phyloP scores from a whole-genome alignment of 2,113 vertebrate species.

The Sceloporus undulatus region DNA sequence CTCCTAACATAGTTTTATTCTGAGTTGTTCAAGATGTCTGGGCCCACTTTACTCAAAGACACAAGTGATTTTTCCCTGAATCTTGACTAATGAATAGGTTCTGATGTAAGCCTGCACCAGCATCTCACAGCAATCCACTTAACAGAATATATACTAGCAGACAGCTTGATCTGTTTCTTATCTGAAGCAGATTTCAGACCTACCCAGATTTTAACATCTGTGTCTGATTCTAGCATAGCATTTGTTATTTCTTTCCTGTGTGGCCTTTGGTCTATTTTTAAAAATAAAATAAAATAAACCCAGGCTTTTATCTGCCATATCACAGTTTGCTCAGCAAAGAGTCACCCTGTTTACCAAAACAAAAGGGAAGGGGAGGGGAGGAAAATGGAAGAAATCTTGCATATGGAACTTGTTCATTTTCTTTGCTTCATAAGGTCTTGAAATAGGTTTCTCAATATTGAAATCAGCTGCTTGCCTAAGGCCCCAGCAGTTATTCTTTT shows the following conservation, averaged over 20 bases:
- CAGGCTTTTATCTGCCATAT: constrained; percentile 3
- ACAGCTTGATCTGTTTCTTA: not conserved
- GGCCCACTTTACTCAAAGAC: not conserved
- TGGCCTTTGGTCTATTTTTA: not conserved
- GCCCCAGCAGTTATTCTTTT: not conserved
- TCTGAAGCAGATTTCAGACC: not conserved
- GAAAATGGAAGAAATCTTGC: not conserved
- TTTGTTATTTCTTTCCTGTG: not conserved
- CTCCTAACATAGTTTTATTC: not conserved
- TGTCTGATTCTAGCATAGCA: not conserved
- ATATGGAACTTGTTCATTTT: not conserved
- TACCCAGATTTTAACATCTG: not conserved
- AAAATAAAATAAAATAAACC: not conserved
- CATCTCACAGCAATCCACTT: not conserved
- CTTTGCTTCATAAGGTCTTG: not conserved
- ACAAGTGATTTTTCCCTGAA: not conserved
- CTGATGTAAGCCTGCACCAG: not conserved
- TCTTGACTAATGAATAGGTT: not conserved
- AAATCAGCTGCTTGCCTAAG: not conserved
- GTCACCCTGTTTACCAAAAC: not conserved
- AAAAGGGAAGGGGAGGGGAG: not conserved
- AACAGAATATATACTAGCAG: not conserved
- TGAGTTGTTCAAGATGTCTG: not conserved
- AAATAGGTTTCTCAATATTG: not conserved
- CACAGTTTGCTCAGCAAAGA: constrained; percentile 25